Base-by-base conservation (phyloP, 2,113 vertebrate species). In the Anoplopoma fimbria region DNA sequence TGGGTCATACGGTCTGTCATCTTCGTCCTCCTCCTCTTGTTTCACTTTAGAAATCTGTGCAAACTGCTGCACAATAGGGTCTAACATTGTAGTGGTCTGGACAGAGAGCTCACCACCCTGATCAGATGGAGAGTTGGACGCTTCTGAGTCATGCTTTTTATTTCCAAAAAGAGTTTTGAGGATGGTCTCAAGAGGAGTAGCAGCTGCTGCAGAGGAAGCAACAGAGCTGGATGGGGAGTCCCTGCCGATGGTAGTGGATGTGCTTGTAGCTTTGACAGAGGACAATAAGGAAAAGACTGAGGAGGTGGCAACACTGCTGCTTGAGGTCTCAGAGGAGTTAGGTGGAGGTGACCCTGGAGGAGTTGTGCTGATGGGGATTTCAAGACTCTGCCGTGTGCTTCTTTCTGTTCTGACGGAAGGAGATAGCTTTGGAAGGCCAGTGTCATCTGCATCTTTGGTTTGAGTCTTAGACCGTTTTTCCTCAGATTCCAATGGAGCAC, bases 1-100 rank as follows among this genome's bases (percentile, higher is more conserved):
- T 0, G 98, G 98, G 89, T 99, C 98, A 2, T 99, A 99, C 0
- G 98, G 98, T 38, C 98, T 91, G 81, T 99, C 98, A 21, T 99
- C 95, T 84, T 95, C 98, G 53, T 99, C 97, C 42, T 97, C 97
- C 13, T 97, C 97, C 33, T 95, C 74, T 4, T 90, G 88, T 83
- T 89, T 96, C 27, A 97, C 96, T 84, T 97, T 97, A 0, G 96
- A 94, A 87, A 96, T 94, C 88, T 97, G 96, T 10, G 96, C 96
- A 9, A 97, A 99, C 90, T 98, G 97, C 36, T 97, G 96, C 13
- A 99, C 97, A 3, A 99, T 99, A 2, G 98, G 97, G 77, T 99
- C 98, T 1, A 98, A 71, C 17, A 99, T 57, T 3, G 96, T 95
- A 21, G 90, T 85, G 0, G 94, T 80, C 0, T 95, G 57, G 17